Conservation (phyloP, 2,888 invertebrate genomes). For the Pterostichus niger region DNA sequence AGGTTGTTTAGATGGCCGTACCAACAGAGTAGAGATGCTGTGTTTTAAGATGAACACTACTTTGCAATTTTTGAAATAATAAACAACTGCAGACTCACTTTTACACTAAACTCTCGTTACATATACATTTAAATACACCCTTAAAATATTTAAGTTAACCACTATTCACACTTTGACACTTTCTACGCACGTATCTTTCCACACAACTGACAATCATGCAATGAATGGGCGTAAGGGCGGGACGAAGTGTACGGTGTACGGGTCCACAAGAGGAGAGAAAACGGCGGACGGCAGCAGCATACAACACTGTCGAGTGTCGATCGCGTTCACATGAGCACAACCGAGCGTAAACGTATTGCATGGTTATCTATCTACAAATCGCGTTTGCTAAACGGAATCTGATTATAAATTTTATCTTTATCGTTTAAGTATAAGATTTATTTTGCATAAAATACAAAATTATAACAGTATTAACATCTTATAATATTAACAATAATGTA, state of each 20-base stretch:
- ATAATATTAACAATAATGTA: constrained; percentile 46
- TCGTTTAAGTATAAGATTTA: constrained; percentile 38
- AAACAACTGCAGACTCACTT: constrained; percentile 37
- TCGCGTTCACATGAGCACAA: constrained; percentile 51
- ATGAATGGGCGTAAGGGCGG: constrained; percentile 67
- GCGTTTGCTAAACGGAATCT: constrained; percentile 7
- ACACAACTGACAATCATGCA: constrained; percentile 66
- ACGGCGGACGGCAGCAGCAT: constrained; percentile 72
- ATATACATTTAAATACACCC: constrained; percentile 47
- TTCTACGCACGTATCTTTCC: constrained; percentile 65
- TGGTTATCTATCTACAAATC: constrained; percentile 50
- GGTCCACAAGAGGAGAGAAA: constrained; percentile 50
- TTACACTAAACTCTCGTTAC: constrained; percentile 28
- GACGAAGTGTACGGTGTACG: constrained; percentile 65
- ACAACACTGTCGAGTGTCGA: constrained; percentile 49
- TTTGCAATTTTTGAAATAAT: constrained; percentile 57
- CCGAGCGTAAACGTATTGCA: constrained; percentile 49
- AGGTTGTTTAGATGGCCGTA: constrained; percentile 66
- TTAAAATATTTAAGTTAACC: constrained; percentile 50
- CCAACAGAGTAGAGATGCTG: constrained; percentile 62
- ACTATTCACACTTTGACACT: constrained; percentile 65
- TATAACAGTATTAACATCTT: constrained; percentile 10
- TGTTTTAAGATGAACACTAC: constrained; percentile 66
- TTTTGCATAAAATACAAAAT: constrained; percentile 18
- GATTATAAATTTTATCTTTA: constrained; percentile 26